phyloP scores from a whole-genome alignment of 1,140 invertebrate species.

The Dendroctonus ponderosae region DNA sequence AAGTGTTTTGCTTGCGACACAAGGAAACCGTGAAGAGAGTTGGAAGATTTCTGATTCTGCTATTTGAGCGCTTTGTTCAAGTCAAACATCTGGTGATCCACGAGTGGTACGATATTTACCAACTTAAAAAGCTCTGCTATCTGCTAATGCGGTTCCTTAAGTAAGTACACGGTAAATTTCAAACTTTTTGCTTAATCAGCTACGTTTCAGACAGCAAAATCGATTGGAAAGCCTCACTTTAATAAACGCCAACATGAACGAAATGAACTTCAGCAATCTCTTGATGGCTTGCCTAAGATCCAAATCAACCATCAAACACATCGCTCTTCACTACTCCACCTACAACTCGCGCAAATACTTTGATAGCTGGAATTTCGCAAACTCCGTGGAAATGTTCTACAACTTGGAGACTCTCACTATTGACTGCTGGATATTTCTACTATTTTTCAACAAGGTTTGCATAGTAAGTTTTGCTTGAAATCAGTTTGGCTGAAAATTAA shows the following conservation, averaged over 20 bases:
- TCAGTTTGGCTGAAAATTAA: neutral
- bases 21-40: slow-evolving; percentile 38
- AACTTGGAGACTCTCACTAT: slow-evolving; percentile 28
- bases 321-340: slow-evolving; percentile 27
- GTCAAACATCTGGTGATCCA: slow-evolving; percentile 31
- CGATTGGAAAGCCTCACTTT: slow-evolving; percentile 21
- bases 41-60: slow-evolving; percentile 30
- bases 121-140: slow-evolving; percentile 37
- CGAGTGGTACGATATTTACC: slow-evolving; percentile 38
- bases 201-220: slow-evolving; percentile 23
- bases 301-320: slow-evolving; percentile 9
- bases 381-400: slow-evolving; percentile 27
- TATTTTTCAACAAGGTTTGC: slow-evolving; percentile 16
- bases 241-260: slow-evolving; percentile 28
- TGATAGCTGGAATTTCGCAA: slow-evolving; percentile 26
- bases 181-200: neutral
- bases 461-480: neutral
- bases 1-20: slow-evolving; percentile 15
- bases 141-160: slow-evolving; percentile 35
- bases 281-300: slow-evolving; percentile 18
- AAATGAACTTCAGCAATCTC: slow-evolving; percentile 27
- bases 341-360: slow-evolving; percentile 14
- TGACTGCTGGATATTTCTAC: slow-evolving; percentile 32
- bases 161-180: slow-evolving; percentile 21
- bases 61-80: slow-evolving; percentile 33